phyloP scores from a whole-genome alignment of 2,888 invertebrate species.

The Caenorhabditis wallacei region DNA sequence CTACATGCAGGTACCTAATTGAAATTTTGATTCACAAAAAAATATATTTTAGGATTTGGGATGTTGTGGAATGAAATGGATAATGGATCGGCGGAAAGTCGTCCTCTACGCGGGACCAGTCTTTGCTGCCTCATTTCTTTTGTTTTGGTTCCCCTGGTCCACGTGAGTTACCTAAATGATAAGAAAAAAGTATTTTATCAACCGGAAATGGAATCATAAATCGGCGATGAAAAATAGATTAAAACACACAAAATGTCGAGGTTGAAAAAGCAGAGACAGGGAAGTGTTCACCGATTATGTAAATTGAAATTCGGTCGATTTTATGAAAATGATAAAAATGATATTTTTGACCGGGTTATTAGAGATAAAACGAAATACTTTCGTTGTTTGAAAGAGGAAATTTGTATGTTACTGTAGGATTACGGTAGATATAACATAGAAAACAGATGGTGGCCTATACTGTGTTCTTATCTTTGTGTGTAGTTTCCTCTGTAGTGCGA shows the following conservation, averaged over 20 bases:
- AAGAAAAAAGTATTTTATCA: slow-evolving; percentile 8
- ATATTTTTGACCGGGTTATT: too few species aligned
- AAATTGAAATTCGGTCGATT: slow-evolving; percentile 3
- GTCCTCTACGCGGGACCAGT: slow-evolving; percentile 84
- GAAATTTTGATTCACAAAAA: not conserved
- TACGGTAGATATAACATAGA: too few species aligned
- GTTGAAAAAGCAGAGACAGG: slow-evolving; percentile 1
- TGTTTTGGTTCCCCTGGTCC: slow-evolving; percentile 84
- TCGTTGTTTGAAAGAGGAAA: not conserved
- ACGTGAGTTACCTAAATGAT: slow-evolving; percentile 64
- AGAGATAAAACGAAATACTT: too few species aligned
- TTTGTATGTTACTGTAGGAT: not conserved
- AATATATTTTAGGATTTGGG: slow-evolving; percentile 71
- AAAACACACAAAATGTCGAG: slow-evolving; percentile 18
- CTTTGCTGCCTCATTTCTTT: slow-evolving; percentile 83
- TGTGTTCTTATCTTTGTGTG: not conserved
- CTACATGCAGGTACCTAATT: slow-evolving; percentile 68
- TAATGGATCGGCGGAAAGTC: slow-evolving; percentile 77
- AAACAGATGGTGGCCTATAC: too few species aligned
- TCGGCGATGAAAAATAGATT: not conserved
- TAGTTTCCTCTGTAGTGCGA: too few species aligned
- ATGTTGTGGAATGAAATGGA: slow-evolving; percentile 75
- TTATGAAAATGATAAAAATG: not conserved
- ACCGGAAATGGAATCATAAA: slow-evolving; percentile 9
- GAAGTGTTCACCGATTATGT: slow-evolving; percentile 38